These are phyloP conservation scores for Helicolenus hilgendorfi DNA, from an alignment of 2,797 vertebrate genomes.

Conservation along the genomic window DNA sequence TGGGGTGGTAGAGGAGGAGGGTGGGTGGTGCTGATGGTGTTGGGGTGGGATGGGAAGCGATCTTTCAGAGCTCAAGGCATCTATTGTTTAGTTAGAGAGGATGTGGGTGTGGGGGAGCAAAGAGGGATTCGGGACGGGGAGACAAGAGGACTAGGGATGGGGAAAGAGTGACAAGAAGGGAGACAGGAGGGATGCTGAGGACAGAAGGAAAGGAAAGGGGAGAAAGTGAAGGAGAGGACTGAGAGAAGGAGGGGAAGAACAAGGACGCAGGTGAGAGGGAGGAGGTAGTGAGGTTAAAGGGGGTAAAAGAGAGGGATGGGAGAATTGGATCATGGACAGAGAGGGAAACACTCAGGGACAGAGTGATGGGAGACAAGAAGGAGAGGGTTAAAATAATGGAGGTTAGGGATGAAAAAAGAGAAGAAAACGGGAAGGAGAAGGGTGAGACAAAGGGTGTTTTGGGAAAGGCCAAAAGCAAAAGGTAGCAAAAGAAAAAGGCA, in stretches of 20 bases:
- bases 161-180: conserved; percentile 20
- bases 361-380: not conserved
- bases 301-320: conserved; percentile 12
- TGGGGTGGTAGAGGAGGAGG: conserved; percentile 74
- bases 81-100: conserved; percentile 79
- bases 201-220: not conserved
- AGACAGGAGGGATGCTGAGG: conserved; percentile 25
- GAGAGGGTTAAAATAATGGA: not conserved
- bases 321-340: conserved; percentile 6
- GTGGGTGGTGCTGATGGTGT: conserved; percentile 59
- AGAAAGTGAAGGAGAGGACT: not conserved
- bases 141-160: conserved; percentile 28
- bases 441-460: not conserved
- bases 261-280: not conserved
- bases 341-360: conserved; percentile 4
- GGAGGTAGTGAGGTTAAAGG: not conserved
- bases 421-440: not conserved
- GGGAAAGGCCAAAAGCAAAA: not conserved
- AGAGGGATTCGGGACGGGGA: conserved; percentile 35
- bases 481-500: not conserved
- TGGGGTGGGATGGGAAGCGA: conserved; percentile 74
- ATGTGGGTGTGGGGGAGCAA: conserved; percentile 60
- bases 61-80: conserved; percentile 79
- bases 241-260: not conserved
- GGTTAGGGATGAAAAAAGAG: not conserved